Evolutionary conservation across 2,797 vertebrate species (phyloP).

Genomic region (Hoplostethus mediterraneus): DNA sequence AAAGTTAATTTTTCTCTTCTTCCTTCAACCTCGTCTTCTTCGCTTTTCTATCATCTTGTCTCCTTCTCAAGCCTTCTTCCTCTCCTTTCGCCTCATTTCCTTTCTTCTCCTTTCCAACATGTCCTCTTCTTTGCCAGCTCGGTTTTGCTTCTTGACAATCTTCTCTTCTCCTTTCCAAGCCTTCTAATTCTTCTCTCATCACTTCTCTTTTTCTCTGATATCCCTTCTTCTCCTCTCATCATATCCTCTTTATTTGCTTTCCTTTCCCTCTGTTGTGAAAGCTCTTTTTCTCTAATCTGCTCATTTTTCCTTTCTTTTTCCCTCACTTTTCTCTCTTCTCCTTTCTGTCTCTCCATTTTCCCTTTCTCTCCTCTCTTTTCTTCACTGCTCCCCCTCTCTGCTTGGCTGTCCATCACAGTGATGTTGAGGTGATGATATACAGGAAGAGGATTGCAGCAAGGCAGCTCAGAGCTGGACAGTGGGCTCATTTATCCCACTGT

Average conservation of each 20-base stretch:
- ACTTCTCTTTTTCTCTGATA: no score
- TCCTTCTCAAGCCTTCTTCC: no score
- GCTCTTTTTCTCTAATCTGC: background rate
- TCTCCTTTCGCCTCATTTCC: no score
- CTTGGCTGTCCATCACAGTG: conserved; percentile 53
- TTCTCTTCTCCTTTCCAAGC: no score
- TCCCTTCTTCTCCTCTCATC: background rate
- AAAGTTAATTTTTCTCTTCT: background rate
- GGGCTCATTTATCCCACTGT: conserved; percentile 70
- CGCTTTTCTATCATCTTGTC: background rate
- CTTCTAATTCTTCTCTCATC: no score
- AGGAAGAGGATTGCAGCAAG: conserved; percentile 45
- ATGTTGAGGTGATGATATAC: conserved; percentile 72
- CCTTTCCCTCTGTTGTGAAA: background rate
- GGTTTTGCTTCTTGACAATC: no score
- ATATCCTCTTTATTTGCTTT: background rate
- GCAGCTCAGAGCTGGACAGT: conserved; percentile 57
- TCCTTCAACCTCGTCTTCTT: background rate
- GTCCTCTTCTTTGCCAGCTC: no score
- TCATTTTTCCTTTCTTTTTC: background rate
- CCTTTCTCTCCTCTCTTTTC: background rate
- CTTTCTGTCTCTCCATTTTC: conserved; percentile 2
- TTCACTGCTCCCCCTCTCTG: background rate
- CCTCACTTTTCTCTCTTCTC: background rate
- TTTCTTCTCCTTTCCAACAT: no score